Conservation (phyloP, 2,113 vertebrate genomes). For the Plecotus auritus region DNA sequence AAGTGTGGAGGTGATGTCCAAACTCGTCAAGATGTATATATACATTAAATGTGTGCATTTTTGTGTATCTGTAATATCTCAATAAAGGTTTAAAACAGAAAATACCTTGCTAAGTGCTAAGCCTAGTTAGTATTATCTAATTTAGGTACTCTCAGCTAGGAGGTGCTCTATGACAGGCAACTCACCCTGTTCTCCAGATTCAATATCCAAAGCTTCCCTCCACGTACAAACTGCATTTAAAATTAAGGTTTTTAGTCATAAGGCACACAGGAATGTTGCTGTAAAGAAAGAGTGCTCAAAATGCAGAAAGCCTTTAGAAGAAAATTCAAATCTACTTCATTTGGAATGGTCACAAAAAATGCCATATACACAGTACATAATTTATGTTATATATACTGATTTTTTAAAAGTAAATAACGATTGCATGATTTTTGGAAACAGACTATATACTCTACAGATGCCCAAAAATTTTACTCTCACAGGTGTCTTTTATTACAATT, state of each 20-base stretch:
- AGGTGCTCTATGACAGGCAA: background rate
- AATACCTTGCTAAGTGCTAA: background rate
- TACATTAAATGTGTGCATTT: background rate
- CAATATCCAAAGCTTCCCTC: background rate
- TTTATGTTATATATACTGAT: background rate
- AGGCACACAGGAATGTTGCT: background rate
- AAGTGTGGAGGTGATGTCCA: background rate
- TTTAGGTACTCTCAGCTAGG: background rate
- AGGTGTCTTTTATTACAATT: slow-evolving; percentile 36
- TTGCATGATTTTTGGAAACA: background rate
- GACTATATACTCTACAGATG: background rate
- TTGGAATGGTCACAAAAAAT: slow-evolving; percentile 1
- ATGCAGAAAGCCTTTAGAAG: background rate
- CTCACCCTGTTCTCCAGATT: background rate
- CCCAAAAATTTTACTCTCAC: background rate
- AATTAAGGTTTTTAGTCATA: slow-evolving; percentile 4
- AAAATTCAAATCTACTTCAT: background rate
- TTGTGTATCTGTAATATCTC: background rate
- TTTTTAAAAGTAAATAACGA: background rate
- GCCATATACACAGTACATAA: background rate
- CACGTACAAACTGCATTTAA: background rate
- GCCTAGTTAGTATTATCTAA: background rate
- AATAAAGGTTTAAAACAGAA: background rate
- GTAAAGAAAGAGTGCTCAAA: slow-evolving; percentile 27
- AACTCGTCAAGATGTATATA: background rate